Evolutionary conservation across 2,888 invertebrate species (phyloP).

Genomic region (Lepidocyrtoides sp.): DNA sequence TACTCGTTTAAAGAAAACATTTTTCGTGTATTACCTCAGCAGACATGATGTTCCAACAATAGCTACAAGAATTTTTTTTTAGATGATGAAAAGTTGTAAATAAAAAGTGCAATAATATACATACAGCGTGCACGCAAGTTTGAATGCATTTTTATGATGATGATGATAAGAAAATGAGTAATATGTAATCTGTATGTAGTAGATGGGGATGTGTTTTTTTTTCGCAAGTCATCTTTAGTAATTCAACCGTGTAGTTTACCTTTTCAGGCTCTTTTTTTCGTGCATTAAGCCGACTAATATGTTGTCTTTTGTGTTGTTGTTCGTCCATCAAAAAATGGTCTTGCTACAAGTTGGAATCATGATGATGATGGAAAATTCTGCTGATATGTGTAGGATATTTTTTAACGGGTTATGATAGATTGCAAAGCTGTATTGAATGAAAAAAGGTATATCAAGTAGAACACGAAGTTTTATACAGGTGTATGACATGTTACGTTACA

Average conservation of each 20-base stretch:
- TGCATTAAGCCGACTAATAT: slow-evolving; percentile 78
- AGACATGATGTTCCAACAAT: slow-evolving; percentile 67
- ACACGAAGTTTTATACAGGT: neutral
- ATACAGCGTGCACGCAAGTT: neutral
- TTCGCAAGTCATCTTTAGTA: slow-evolving; percentile 85
- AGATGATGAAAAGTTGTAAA: slow-evolving; percentile 38
- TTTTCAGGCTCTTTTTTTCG: slow-evolving; percentile 78
- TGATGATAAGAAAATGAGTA: slow-evolving; percentile 25
- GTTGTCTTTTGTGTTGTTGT: slow-evolving; percentile 76
- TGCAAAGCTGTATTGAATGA: neutral
- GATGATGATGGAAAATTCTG: slow-evolving; percentile 45
- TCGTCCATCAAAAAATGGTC: slow-evolving; percentile 65
- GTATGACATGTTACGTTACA: slow-evolving; percentile 36
- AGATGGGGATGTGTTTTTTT: neutral
- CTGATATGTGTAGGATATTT: slow-evolving; percentile 44
- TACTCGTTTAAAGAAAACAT: slow-evolving; percentile 47
- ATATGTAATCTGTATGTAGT: slow-evolving; percentile 10
- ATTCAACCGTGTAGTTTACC: slow-evolving; percentile 85
- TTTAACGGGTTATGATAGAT: slow-evolving; percentile 66
- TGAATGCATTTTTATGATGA: slow-evolving; percentile 33
- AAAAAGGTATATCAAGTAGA: neutral
- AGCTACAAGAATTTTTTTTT: neutral
- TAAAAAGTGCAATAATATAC: neutral
- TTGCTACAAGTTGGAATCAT: slow-evolving; percentile 13
- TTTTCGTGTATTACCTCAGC: slow-evolving; percentile 41